A percentile compares a stretch with the other conserved stretches of the same genome.
Evolutionary conservation across 1,140 invertebrate genomes (phyloP).

Genomic region (Pseudomyrmex concolor): DNA sequence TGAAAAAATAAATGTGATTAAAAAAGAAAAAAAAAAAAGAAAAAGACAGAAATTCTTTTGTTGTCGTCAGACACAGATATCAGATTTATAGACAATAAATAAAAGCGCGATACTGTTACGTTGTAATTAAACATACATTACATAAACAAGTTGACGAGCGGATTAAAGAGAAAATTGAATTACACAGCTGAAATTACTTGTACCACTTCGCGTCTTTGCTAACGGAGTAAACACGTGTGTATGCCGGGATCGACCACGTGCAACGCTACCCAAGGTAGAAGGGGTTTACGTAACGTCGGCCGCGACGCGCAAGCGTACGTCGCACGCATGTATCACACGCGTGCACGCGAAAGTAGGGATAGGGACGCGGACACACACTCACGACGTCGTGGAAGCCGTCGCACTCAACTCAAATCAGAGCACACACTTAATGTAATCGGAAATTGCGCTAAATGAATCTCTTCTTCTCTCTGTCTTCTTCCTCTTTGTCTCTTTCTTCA

Average conservation of each 20-base stretch:
- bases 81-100: too few species aligned
- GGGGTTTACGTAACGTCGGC: constrained; percentile 68
- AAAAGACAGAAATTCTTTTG: too few species aligned
- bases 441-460: constrained; percentile 78
- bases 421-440: constrained; percentile 78
- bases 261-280: constrained; percentile 8
- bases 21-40: too few species aligned
- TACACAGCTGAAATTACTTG: background rate
- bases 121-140: background rate
- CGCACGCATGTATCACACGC: constrained; percentile 56
- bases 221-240: constrained; percentile 62
- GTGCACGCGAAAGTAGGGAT: constrained; percentile 32
- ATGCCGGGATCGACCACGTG: constrained; percentile 59
- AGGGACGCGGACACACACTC: constrained; percentile 1
- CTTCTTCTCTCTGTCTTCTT: constrained; percentile 25
- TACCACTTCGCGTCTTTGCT: background rate
- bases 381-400: constrained; percentile 31
- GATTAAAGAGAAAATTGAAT: constrained; percentile 32
- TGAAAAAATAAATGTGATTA: too few species aligned
- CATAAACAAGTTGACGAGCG: background rate
- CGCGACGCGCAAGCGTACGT: constrained; percentile 55
- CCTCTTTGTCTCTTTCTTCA: constrained; percentile 42
- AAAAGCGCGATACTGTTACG: too few species aligned
- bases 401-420: constrained; percentile 69
- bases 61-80: too few species aligned